A percentile compares a stretch with the other conserved stretches of the same genome.
phyloP scores from a whole-genome alignment of 2,113 vertebrate genomes.

The Notechis scutatus region DNA sequence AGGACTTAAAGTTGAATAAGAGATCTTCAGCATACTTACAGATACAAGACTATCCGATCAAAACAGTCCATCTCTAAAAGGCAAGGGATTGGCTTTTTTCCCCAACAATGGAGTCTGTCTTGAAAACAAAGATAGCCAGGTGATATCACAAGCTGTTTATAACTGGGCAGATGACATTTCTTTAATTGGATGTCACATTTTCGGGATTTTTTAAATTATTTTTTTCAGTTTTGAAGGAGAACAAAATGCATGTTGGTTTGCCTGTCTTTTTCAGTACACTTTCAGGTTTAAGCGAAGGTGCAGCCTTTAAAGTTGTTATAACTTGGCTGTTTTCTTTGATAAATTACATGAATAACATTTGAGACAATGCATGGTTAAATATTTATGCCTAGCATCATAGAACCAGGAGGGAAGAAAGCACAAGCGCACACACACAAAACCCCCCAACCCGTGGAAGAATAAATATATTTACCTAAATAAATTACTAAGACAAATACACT shows the following conservation, averaged over 20 bases:
- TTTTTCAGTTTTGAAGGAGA: constrained; percentile 38
- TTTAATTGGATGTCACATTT: constrained; percentile 22
- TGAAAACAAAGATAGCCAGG: not conserved
- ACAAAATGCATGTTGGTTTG: constrained; percentile 29
- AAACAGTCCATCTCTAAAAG: not conserved
- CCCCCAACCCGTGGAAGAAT: constrained; percentile 71
- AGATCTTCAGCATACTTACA: not conserved
- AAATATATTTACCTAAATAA: constrained; percentile 90
- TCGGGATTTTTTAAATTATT: not conserved
- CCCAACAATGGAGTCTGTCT: too few species aligned
- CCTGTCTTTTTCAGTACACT: constrained; percentile 69
- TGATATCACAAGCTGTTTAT: not conserved
- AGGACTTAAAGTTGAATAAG: not conserved
- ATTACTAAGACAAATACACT: constrained; percentile 88
- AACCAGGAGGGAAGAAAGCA: constrained; percentile 58
- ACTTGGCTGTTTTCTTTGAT: constrained; percentile 76
- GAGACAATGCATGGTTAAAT: constrained; percentile 85
- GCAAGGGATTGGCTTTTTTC: not conserved
- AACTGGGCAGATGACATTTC: not conserved
- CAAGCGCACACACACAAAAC: constrained; percentile 65
- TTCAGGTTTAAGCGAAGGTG: constrained; percentile 78
- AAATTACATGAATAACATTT: constrained; percentile 85
- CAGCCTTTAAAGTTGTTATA: constrained; percentile 77
- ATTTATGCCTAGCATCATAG: constrained; percentile 81
- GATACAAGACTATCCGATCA: not conserved